A percentile compares a stretch with the other conserved stretches of the same genome.
Evolutionary conservation across 2,113 vertebrate genomes (phyloP).

Genomic region (Albula glossodonta): DNA sequence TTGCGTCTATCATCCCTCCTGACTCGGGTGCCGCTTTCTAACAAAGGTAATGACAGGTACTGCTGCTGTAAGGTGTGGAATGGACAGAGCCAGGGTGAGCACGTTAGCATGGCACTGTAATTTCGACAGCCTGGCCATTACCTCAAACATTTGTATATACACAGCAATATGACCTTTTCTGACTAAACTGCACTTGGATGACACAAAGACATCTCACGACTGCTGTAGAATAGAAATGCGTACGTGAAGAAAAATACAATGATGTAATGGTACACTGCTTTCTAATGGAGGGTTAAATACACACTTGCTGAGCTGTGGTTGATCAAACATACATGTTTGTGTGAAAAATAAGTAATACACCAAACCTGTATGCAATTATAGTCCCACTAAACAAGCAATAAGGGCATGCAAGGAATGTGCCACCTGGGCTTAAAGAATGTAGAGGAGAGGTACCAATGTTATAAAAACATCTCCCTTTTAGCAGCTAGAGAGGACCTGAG

Average conservation of each 20-base stretch:
- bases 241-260: no score
- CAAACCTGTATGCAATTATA: background rate
- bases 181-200: no score
- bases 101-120: background rate
- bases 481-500: slow-evolving; percentile 24
- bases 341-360: background rate
- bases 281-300: background rate
- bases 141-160: slow-evolving; percentile 56
- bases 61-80: slow-evolving; percentile 50
- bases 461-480: slow-evolving; percentile 32
- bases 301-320: background rate
- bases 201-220: no score
- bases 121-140: slow-evolving; percentile 42
- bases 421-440: slow-evolving; percentile 41
- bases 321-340: background rate
- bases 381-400: slow-evolving; percentile 18
- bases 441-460: slow-evolving; percentile 50
- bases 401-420: slow-evolving; percentile 52
- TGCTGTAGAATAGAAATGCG: no score
- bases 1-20: slow-evolving; percentile 50
- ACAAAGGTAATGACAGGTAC: slow-evolving; percentile 67
- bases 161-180: no score
- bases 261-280: background rate
- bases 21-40: slow-evolving; percentile 61
- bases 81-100: background rate